These are phyloP conservation scores for Drosophila bifasciata DNA, from an alignment of 1,140 invertebrate genomes.

Conservation along the genomic window DNA sequence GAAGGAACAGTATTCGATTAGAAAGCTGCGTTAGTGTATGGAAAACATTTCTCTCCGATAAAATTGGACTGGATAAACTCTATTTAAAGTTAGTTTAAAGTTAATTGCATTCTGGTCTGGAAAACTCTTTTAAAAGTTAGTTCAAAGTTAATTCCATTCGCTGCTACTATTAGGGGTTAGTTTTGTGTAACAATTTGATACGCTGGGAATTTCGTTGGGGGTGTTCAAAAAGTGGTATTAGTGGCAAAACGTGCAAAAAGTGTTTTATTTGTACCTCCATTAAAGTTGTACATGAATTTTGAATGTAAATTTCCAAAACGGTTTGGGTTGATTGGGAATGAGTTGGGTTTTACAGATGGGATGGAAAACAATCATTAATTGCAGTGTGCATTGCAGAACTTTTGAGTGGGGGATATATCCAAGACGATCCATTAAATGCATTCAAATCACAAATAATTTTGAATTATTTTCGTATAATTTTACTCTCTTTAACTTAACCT, in stretches of 20 bases:
- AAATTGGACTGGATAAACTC: no score
- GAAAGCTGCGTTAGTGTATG: conserved; percentile 27
- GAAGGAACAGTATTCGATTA: conserved; percentile 20
- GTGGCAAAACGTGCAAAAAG: conserved; percentile 42
- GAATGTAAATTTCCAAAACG: conserved; percentile 21
- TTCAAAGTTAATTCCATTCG: no score
- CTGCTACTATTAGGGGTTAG: conserved; percentile 32
- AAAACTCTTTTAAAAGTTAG: conserved; percentile 9
- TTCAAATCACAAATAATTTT: no score
- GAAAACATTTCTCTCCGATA: no score
- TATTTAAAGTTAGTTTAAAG: conserved; percentile 3
- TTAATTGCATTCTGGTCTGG: no score
- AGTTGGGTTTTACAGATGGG: conserved; percentile 23
- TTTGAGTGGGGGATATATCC: neutral
- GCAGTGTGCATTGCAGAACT: conserved; percentile 2
- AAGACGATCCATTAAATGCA: no score
- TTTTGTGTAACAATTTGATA: conserved; percentile 16
- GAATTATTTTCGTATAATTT: no score
- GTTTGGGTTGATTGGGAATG: neutral
- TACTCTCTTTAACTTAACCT: neutral
- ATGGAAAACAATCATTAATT: conserved; percentile 35
- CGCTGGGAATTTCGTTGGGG: neutral
- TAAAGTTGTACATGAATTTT: conserved; percentile 18
- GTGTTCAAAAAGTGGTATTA: conserved; percentile 2
- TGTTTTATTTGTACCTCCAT: conserved; percentile 28